Conservation (phyloP, 2,888 invertebrate genomes). For the Capitulum mitella region DNA sequence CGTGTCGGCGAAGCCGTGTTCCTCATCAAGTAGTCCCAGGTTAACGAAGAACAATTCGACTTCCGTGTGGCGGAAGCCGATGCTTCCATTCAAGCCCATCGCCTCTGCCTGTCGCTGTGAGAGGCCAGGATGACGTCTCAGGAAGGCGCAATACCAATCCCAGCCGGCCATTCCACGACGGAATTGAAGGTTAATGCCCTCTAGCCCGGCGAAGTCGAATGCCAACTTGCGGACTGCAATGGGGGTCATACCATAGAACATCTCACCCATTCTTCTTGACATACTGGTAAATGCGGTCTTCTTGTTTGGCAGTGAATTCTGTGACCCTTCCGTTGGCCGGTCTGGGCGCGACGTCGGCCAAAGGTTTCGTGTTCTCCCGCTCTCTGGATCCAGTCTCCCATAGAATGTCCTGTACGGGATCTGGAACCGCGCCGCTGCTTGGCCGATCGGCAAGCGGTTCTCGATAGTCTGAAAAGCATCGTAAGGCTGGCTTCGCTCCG, state of each 20-base stretch:
- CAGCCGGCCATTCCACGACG: neutral
- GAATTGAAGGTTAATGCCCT: neutral
- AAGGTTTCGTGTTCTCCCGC: too few species aligned
- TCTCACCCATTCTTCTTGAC: neutral
- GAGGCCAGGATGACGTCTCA: neutral
- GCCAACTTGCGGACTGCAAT: neutral
- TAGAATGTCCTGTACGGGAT: too few species aligned
- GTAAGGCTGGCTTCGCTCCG: too few species aligned
- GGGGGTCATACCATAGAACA: neutral
- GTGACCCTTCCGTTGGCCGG: too few species aligned
- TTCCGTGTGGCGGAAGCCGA: neutral
- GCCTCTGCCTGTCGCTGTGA: neutral
- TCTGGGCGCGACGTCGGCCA: too few species aligned
- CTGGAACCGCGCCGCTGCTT: too few species aligned
- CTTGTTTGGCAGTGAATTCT: neutral
- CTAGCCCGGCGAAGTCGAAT: neutral
- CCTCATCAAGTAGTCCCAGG: neutral
- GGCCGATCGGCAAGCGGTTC: too few species aligned
- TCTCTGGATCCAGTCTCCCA: too few species aligned
- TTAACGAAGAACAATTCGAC: neutral
- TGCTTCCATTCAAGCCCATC: neutral
- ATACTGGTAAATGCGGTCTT: neutral
- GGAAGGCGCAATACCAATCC: neutral
- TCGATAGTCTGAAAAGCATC: too few species aligned
- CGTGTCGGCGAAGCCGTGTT: neutral